Percentiles rank a stretch among this genome's conserved stretches.
Conservation (phyloP, 2,113 vertebrate genomes). For the Plestiodon gilberti region DNA sequence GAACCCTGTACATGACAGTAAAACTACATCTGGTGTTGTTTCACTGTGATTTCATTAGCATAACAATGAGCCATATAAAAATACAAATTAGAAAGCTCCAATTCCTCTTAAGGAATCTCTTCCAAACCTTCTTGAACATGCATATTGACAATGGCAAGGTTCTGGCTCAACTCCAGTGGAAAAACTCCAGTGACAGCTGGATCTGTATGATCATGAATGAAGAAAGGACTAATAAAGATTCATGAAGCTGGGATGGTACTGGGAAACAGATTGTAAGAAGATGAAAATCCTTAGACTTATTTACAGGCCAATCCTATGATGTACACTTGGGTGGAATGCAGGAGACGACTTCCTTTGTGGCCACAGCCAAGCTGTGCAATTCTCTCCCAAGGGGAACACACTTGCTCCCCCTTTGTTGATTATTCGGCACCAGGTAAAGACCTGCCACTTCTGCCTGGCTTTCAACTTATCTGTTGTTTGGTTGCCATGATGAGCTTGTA, state of each 20-base stretch:
- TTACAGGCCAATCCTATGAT: background rate
- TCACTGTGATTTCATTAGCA: constrained; percentile 17
- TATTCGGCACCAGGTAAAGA: too few relatives aligned
- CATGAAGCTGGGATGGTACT: background rate
- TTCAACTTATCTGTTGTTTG: too few relatives aligned
- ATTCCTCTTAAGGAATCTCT: background rate
- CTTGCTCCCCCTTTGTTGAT: too few relatives aligned
- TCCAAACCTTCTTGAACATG: constrained; percentile 25
- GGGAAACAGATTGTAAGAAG: constrained; percentile 28
- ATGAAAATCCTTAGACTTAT: constrained; percentile 3
- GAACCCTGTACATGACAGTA: background rate
- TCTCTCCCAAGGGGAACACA: too few relatives aligned
- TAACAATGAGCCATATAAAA: constrained; percentile 28
- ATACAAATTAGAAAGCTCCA: background rate
- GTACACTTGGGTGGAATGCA: background rate
- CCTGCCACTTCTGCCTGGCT: too few relatives aligned
- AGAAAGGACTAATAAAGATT: background rate
- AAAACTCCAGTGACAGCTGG: constrained; percentile 36
- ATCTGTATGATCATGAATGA: background rate
- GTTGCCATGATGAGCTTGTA: too few relatives aligned
- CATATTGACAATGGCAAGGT: constrained; percentile 9
- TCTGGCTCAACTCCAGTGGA: constrained; percentile 30
- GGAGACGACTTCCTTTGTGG: too few relatives aligned
- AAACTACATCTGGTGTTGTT: background rate
- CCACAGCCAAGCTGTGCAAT: too few relatives aligned